Evolutionary conservation across 2,113 vertebrate species (phyloP), one percentile per base, ranked within the genome.

Genomic region (Sinocyclocheilus anophthalmus): DNA sequence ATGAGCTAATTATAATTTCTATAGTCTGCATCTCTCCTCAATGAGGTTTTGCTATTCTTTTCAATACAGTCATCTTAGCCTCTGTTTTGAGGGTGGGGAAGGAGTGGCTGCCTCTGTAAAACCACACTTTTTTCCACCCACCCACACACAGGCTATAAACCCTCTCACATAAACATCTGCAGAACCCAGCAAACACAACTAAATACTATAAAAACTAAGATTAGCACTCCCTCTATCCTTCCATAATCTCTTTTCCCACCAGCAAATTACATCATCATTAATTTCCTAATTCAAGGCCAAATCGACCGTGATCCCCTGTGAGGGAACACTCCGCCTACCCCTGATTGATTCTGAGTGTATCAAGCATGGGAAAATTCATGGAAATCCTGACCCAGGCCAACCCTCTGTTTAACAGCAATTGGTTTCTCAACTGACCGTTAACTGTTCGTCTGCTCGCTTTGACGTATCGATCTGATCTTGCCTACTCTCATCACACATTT

Each of bases 261-360:
- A 33, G 20, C 80, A 48, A 69, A 82, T 82, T 7, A 82, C 45
- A 83, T 83, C 81, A 83, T 70, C 18, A 22, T 55, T 70, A 3
- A 50, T 83, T 55, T 33, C 3, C 81, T 22, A 69, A 50, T 48
- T 82, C 14, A 48, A 82, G 61, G 14, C 42, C 24, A 72, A 72
- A 83, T 72, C 11, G 12, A 53, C 81, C 18, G 24, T 42, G 42
- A 72, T 70, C 50, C 45, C 73, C 67, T 6, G 55, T 67, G 48
- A 57, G 70, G 13, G 53, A 81, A 24, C 13, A 37, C 42, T 63
- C 73, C 80, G 20, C 78, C 83, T 72, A 67, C 26, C 39, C 65
- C n/a, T 37, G 50, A 86, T 84, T 89, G 81, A 84, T 80, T 83
- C 48, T 11, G 24, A 75, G 80, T 37, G 55, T 75, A 87, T 89